Conservation (phyloP, 2,113 vertebrate species). For the Athene noctua region DNA sequence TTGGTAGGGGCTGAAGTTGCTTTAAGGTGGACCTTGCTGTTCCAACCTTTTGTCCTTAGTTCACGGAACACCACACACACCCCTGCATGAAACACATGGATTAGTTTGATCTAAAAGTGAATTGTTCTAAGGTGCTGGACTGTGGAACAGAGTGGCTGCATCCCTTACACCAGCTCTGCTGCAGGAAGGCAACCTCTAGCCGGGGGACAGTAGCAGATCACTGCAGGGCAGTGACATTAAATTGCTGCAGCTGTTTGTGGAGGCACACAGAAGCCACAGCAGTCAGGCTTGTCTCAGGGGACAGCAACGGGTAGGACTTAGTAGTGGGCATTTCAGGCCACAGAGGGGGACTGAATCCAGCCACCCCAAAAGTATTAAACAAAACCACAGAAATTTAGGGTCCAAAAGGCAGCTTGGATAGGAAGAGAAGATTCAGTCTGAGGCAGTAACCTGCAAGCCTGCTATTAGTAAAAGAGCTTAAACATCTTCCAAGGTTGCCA, state of each 20-base stretch:
- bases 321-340: not conserved
- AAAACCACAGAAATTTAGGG: not conserved
- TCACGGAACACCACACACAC: not conserved
- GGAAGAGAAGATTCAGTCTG: not conserved
- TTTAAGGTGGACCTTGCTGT: not conserved
- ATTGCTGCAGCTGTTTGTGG: not conserved
- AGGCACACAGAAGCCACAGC: not conserved
- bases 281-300: not conserved
- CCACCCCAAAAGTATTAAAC: not conserved
- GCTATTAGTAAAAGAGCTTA: not conserved
- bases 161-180: not conserved
- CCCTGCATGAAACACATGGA: not conserved
- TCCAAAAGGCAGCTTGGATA: not conserved
- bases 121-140: not conserved
- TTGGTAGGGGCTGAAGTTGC: not conserved
- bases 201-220: not conserved
- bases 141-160: not conserved
- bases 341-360: not conserved
- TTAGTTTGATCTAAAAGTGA: not conserved
- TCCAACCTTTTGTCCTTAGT: not conserved
- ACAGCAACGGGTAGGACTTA: accelerated
- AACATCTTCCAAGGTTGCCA: not conserved
- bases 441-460: not conserved
- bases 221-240: not conserved
- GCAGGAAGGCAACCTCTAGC: not conserved